These are phyloP conservation scores for Microchirus variegatus DNA, from an alignment of 2,797 vertebrate genomes.

Conservation along the genomic window DNA sequence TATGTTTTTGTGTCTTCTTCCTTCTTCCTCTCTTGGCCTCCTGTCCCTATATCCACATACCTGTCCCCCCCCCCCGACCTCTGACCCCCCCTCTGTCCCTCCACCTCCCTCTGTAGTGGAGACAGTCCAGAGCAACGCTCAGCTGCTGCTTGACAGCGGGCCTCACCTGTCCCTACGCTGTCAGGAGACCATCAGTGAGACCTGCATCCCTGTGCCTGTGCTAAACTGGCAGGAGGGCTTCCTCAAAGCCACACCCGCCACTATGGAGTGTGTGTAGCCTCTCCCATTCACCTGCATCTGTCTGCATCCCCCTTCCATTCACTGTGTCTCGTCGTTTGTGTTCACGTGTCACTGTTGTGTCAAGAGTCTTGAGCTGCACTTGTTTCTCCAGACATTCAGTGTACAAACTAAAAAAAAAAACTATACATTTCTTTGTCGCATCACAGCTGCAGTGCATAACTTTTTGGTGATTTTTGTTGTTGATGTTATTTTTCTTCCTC, in stretches of 20 bases:
- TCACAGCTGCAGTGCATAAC: too few species aligned
- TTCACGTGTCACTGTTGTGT: constrained; percentile 49
- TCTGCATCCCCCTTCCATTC: constrained; percentile 21
- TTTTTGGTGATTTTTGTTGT: too few species aligned
- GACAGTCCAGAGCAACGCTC: constrained; percentile 95
- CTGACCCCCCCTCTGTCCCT: constrained; percentile 67
- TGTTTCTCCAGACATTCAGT: background rate
- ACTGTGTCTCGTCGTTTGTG: constrained; percentile 41
- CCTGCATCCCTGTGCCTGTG: constrained; percentile 93
- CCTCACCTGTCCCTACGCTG: constrained; percentile 87
- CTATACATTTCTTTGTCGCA: too few species aligned
- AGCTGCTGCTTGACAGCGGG: constrained; percentile 92
- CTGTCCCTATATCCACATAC: constrained; percentile 77
- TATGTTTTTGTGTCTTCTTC: constrained; percentile 76
- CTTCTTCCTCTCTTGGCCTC: constrained; percentile 54
- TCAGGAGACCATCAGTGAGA: constrained; percentile 96
- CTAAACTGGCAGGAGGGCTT: constrained; percentile 91
- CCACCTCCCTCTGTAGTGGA: constrained; percentile 88
- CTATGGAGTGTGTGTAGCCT: constrained; percentile 94
- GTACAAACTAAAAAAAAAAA: too few species aligned
- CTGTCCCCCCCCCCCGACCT: constrained; percentile 19
- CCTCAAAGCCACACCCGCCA: constrained; percentile 83
- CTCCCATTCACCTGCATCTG: constrained; percentile 70
- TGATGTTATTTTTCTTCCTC: too few species aligned
- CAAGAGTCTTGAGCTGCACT: background rate